These are phyloP conservation scores for Otolemur garnettii DNA, from an alignment of 2,113 vertebrate species.

Conservation along the genomic window DNA sequence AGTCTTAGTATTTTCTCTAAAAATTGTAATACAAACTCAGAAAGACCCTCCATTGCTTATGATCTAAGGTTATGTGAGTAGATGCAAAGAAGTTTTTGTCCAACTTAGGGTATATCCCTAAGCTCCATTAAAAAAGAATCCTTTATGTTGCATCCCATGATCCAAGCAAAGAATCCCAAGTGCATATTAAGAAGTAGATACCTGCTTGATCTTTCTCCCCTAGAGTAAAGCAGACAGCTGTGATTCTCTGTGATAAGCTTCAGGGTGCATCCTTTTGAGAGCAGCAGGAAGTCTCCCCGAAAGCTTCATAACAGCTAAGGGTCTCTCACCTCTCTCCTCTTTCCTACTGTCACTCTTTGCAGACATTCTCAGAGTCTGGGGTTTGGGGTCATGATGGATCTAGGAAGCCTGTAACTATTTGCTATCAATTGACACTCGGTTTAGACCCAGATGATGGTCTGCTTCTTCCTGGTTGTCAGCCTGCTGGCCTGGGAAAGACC, in stretches of 20 bases:
- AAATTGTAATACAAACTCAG: slow-evolving; percentile 44
- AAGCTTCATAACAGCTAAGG: background rate
- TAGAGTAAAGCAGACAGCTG: slow-evolving; percentile 33
- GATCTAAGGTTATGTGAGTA: slow-evolving; percentile 13
- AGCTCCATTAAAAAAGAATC: slow-evolving; percentile 27
- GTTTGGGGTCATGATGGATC: background rate
- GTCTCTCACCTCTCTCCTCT: background rate
- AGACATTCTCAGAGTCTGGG: slow-evolving; percentile 37
- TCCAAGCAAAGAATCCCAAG: slow-evolving; percentile 19
- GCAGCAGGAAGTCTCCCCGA: background rate
- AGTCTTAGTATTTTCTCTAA: slow-evolving; percentile 20
- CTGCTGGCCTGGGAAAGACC: background rate
- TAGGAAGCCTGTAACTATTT: background rate
- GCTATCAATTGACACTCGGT: background rate
- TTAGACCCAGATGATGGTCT: background rate
- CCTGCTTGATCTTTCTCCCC: slow-evolving; percentile 34
- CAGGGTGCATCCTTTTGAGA: background rate
- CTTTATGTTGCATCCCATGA: background rate
- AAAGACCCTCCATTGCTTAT: slow-evolving; percentile 36
- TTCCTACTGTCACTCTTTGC: slow-evolving; percentile 25
- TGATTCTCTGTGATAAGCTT: slow-evolving; percentile 22
- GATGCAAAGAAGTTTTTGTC: slow-evolving; percentile 45
- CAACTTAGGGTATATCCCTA: background rate
- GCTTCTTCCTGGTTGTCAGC: slow-evolving; percentile 22
- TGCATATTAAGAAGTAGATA: slow-evolving; percentile 1